phyloP scores from a whole-genome alignment of 2,797 vertebrate genomes.

The Spizella passerina region DNA sequence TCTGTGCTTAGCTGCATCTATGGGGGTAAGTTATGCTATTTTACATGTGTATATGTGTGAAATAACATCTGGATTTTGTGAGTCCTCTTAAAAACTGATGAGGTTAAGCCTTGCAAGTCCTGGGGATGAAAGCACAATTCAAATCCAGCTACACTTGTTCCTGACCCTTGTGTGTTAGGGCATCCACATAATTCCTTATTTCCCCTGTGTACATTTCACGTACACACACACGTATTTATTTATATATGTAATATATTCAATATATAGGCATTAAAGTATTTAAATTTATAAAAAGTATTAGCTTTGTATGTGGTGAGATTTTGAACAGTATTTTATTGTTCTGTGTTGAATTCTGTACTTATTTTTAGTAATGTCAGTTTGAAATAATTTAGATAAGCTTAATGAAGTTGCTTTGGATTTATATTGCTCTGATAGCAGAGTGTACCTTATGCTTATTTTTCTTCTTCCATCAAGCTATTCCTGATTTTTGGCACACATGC shows the following conservation, averaged over 20 bases:
- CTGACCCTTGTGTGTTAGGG: neutral
- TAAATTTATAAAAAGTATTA: neutral
- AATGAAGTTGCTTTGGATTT: neutral
- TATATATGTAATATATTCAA: neutral
- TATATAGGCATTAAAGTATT: neutral
- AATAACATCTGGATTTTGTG: slow-evolving; percentile 39
- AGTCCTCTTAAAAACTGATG: slow-evolving; percentile 1
- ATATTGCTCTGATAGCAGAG: neutral
- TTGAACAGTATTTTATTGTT: neutral
- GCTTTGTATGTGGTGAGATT: neutral
- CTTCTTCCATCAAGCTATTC: neutral
- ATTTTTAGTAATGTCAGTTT: neutral
- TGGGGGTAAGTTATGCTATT: neutral
- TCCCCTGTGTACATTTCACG: neutral
- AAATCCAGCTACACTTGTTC: neutral
- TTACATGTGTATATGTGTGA: neutral
- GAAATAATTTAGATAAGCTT: neutral
- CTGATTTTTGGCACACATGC: slow-evolving; percentile 32
- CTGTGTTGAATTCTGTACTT: neutral
- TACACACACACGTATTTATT: neutral
- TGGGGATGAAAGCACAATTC: neutral
- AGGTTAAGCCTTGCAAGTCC: neutral
- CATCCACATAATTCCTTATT: neutral
- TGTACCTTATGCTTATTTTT: neutral
- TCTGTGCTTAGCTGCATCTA: slow-evolving; percentile 16